Evolutionary conservation across 2,888 invertebrate genomes (phyloP), one percentile per base, ranked within the genome.

Genomic region (Polylopha cassiicola): DNA sequence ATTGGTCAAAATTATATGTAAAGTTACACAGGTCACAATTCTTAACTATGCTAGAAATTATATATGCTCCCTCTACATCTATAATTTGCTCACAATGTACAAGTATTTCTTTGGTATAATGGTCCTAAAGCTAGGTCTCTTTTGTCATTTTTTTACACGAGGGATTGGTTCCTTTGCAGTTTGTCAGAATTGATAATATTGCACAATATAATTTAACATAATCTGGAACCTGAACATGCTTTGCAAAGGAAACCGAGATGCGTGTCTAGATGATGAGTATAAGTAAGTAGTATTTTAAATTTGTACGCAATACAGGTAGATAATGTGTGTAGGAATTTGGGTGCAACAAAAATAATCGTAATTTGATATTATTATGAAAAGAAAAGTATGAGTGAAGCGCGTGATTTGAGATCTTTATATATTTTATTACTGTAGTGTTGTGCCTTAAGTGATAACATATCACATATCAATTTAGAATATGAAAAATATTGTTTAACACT

Each of bases 81-180:
- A 77, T 67, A 65, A 56, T 68, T 71, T 69, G 66, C 64, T 76
- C 72, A 66, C 72, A 81, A 78, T 81, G 73, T 84, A 82, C 81
- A 82, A 73, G 70, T 76, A 75, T 77, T 69, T 85, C 84, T 85
- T 85, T 85, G 84, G 84, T 85, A 80, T 78, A n/a, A 73, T 69
- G 76, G 77, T 73, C 78, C 80, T 81, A 74, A 73, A 71, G 76
- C 80, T 84, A 85, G 61, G 53, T 67, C 26, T 71, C 66, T 68
- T 70, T 75, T 74, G 71, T 74, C 70, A n/a, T n/a, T n/a, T 73
- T 73, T 74, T 70, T 75, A 76, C 69, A 73, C 58, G 60, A 66
- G 62, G 58, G 60, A 61, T 59, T 58, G 65, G 68, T 73, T 62
- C 75, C 75, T 75, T 74, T 75, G 73, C 73, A 60, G 58, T 30